Base-by-base conservation (phyloP, 2,888 invertebrate genomes). In the Eristalis tenax region DNA sequence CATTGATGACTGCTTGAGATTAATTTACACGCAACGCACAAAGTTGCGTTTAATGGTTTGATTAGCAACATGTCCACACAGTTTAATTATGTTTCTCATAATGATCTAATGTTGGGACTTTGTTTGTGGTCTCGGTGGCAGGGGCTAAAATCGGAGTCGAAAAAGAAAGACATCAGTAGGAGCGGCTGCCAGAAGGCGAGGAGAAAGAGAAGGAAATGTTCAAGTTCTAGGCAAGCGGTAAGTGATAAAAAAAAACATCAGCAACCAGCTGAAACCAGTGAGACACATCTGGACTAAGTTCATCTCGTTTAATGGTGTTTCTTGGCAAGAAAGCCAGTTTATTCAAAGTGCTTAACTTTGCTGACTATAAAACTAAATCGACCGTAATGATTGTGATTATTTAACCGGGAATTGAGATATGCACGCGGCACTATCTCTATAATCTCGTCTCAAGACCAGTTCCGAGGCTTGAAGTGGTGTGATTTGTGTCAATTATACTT, bases 21-120 rank as follows among this genome's bases (percentile, higher is more conserved):
- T 65, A 56, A 59, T 61, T 77, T 85, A 85, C 81, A 65, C 82
- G 11, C 63, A 50, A 18, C n/a, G 56, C 15, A 28, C 13, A 66
- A 77, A 18, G 59, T 68, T 82, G 56, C 82, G 82, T 35, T 82
- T 85, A 35, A 81, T 11, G 23, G 38, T 2, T 8, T 38, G 38
- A 11, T 1, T 13, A 2, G 50, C 18, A 18, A 50, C 18, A 18
- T 50, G 50, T 50, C 18, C 50, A 18, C 50, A 50, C 8, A 50
- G 18, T 50, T 18, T 50, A 18, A 50, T 50, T 18, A 50, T 50
- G 50, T 18, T 5, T 50, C 50, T 50, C 50, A 50, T 50, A 18
- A 6, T 4, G 43, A 18, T 15, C 0, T 6, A 18, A 10, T 18
- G n/a, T 4, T 15, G 43, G n/a, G n/a, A n/a, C 15, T n/a, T 5